A percentile compares a stretch with the other conserved stretches of the same genome.
phyloP scores from a whole-genome alignment of 2,113 vertebrate species.

The Lipotes vexillifer region DNA sequence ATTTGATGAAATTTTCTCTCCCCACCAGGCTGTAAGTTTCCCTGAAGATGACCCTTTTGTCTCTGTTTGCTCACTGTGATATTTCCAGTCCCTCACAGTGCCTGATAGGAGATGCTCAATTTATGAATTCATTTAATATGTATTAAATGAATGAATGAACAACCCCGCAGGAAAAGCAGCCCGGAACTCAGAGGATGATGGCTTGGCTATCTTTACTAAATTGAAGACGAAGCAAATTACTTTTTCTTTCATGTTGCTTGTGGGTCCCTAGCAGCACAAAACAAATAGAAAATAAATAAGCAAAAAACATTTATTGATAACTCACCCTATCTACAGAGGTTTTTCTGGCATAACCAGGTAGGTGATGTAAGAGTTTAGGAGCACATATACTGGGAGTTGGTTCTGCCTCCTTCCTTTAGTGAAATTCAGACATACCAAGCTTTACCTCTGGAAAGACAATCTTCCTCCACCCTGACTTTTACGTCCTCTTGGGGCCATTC shows the following conservation, averaged over 20 bases:
- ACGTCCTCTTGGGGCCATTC: not conserved
- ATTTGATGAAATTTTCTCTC: not conserved
- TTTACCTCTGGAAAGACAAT: not conserved
- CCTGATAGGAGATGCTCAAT: not conserved
- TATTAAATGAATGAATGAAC: not conserved
- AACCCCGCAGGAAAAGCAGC: not conserved
- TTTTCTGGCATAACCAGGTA: not conserved
- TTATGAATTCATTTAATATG: not conserved
- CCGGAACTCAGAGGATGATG: not conserved
- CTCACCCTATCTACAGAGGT: not conserved
- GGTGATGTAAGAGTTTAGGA: not conserved
- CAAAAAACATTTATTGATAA: not conserved
- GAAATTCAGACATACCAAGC: not conserved
- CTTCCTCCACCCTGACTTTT: not conserved
- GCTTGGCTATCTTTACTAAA: not conserved
- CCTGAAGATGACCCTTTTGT: not conserved
- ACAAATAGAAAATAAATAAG: not conserved
- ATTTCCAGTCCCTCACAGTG: not conserved
- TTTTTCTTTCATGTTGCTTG: not conserved
- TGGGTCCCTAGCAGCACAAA: not conserved
- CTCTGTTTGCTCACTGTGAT: not conserved
- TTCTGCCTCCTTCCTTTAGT: not conserved
- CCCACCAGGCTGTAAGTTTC: not conserved
- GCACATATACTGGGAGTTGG: not conserved
- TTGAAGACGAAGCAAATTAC: not conserved